Percentiles rank a stretch among this genome's conserved stretches.
These are phyloP conservation scores for Crocuta crocuta DNA, from an alignment of 2,113 vertebrate species.

Conservation along the genomic window DNA sequence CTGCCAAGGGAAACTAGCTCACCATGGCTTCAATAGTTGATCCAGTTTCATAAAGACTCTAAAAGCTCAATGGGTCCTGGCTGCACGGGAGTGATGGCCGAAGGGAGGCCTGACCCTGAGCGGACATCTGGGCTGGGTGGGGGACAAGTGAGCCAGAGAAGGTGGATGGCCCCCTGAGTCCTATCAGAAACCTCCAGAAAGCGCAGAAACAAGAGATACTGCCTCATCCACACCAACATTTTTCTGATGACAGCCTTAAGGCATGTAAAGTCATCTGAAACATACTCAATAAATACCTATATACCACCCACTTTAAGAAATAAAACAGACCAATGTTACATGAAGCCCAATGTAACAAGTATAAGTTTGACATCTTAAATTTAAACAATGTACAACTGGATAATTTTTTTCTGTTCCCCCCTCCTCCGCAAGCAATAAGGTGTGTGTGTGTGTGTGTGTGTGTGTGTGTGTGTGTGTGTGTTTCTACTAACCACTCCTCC, in stretches of 20 bases:
- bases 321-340: not conserved
- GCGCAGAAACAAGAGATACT: not conserved
- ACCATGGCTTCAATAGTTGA: not conserved
- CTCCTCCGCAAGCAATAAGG: not conserved
- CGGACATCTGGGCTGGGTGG: not conserved
- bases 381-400: not conserved
- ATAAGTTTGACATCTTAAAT: not conserved
- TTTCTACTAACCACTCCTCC: not conserved
- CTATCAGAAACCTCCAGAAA: not conserved
- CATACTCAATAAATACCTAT: not conserved
- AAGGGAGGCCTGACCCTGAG: not conserved
- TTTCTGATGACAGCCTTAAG: not conserved
- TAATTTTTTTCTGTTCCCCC: not conserved
- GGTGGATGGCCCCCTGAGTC: not conserved
- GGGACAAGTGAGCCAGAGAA: not conserved
- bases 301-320: not conserved
- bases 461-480: not conserved
- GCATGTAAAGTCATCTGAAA: not conserved
- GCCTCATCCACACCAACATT: not conserved
- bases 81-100: not conserved
- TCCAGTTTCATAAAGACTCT: too few relatives aligned
- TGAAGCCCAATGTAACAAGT: not conserved
- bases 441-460: too few relatives aligned
- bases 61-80: not conserved
- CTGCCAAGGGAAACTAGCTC: not conserved